A percentile compares a stretch with the other conserved stretches of the same genome.
Evolutionary conservation across 2,797 vertebrate genomes (phyloP).

Genomic region (Podarcis siculus): DNA sequence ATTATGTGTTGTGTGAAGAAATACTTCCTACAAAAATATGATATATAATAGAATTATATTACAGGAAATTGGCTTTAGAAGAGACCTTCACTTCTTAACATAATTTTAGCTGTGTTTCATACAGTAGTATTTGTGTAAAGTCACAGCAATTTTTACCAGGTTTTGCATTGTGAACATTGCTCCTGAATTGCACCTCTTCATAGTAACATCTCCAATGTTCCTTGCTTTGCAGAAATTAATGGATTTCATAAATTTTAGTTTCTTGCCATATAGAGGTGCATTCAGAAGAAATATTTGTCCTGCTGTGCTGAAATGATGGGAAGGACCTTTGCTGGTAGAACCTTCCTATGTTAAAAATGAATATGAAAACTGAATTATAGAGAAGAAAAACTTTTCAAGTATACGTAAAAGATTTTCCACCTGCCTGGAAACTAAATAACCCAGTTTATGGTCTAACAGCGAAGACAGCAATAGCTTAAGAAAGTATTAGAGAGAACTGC

Average conservation of each 20-base stretch:
- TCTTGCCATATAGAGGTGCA: neutral
- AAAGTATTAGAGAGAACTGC: neutral
- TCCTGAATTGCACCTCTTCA: neutral
- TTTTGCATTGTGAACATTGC: neutral
- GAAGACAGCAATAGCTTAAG: neutral
- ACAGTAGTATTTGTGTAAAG: neutral
- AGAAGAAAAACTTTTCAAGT: neutral
- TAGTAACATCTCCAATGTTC: neutral
- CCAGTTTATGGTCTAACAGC: neutral
- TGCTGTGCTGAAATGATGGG: neutral
- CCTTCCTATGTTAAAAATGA: neutral
- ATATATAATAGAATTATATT: slow-evolving; percentile 13
- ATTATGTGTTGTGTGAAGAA: neutral
- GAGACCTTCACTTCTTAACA: neutral
- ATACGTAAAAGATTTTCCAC: neutral
- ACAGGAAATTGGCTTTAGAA: slow-evolving; percentile 13
- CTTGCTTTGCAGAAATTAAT: neutral
- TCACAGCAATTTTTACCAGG: neutral
- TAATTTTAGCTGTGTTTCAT: neutral
- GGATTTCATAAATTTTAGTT: neutral
- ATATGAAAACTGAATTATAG: neutral
- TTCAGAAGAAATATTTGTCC: neutral
- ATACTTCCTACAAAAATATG: slow-evolving; percentile 11
- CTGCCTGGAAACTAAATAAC: neutral
- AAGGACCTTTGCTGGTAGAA: too few relatives aligned